Evolutionary conservation across 2,888 invertebrate genomes (phyloP).

Genomic region (Frankliniella fusca): DNA sequence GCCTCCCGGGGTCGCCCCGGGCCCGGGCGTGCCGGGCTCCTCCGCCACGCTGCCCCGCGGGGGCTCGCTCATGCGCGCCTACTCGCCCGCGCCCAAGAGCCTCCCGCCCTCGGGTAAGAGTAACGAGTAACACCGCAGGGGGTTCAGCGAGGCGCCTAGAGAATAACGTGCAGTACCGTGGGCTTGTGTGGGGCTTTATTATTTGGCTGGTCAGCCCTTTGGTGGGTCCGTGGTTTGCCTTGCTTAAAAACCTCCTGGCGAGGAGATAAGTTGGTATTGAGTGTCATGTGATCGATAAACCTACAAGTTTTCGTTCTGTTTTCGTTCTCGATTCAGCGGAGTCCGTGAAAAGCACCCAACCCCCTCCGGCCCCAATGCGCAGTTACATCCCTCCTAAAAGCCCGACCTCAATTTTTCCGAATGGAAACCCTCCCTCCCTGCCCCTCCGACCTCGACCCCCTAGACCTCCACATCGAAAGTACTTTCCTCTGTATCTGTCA

Average conservation of each 20-base stretch:
- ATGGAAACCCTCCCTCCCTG: slow-evolving; percentile 38
- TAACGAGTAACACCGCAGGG: background rate
- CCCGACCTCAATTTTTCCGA: slow-evolving; percentile 39
- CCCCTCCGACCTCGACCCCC: slow-evolving; percentile 48
- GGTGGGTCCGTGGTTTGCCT: too few relatives aligned
- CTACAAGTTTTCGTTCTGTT: background rate
- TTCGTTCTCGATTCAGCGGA: background rate
- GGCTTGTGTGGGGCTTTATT: too few relatives aligned
- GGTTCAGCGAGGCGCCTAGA: background rate
- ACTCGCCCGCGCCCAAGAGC: slow-evolving; percentile 54
- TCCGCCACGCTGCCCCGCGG: slow-evolving; percentile 65
- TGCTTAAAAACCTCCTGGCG: too few relatives aligned
- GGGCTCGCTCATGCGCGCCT: slow-evolving; percentile 59
- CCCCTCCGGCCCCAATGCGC: background rate
- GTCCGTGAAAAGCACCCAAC: background rate
- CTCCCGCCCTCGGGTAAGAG: slow-evolving; percentile 37
- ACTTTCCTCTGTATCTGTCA: slow-evolving; percentile 10
- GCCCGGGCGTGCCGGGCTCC: slow-evolving; percentile 47
- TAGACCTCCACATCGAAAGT: slow-evolving; percentile 45
- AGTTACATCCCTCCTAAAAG: background rate
- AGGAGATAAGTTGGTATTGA: too few relatives aligned
- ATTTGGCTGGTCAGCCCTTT: too few relatives aligned
- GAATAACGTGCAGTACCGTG: too few relatives aligned
- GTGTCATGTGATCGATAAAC: too few relatives aligned
- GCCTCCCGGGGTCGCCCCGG: slow-evolving; percentile 41